Conservation (phyloP, 37 sponge, comb jelly and placozoan species). For the Beroe ovata region DNA sequence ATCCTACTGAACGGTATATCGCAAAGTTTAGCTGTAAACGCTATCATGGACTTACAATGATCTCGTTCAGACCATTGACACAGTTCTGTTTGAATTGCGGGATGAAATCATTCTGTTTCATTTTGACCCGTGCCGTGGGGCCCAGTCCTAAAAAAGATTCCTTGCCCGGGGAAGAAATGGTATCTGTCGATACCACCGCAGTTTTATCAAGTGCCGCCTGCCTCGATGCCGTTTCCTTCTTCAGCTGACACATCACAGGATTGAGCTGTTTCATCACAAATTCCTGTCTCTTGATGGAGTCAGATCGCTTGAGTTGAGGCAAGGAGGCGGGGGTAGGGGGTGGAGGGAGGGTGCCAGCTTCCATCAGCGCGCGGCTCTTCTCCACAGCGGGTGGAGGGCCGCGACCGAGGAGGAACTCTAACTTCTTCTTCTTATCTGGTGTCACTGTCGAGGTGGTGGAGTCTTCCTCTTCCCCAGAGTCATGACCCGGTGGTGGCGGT, state of each 20-base stretch:
- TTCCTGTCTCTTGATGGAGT: background rate
- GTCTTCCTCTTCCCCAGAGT: background rate
- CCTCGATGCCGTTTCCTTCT: background rate
- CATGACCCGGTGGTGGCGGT: background rate
- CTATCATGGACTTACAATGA: conserved; percentile 61
- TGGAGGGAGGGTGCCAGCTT: background rate
- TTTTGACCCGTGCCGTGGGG: conserved; percentile 28
- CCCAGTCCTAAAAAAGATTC: conserved; percentile 61
- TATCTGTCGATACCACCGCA: background rate
- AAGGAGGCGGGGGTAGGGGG: background rate
- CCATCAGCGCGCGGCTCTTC: background rate
- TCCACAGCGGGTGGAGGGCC: conserved; percentile 22
- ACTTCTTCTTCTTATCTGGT: background rate
- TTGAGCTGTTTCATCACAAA: background rate
- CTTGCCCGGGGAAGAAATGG: background rate
- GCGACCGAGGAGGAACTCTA: conserved; percentile 62
- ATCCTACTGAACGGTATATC: too few species aligned
- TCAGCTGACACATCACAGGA: conserved; percentile 40
- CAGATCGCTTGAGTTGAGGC: background rate
- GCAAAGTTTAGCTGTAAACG: too few species aligned
- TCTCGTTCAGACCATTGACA: conserved; percentile 42
- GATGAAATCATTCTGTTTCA: conserved; percentile 13
- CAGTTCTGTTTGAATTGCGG: conserved; percentile 55
- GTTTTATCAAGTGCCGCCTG: background rate
- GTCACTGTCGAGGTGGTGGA: background rate